phyloP scores from a whole-genome alignment of 2,113 vertebrate genomes.

The Gymnorhina tibicen region DNA sequence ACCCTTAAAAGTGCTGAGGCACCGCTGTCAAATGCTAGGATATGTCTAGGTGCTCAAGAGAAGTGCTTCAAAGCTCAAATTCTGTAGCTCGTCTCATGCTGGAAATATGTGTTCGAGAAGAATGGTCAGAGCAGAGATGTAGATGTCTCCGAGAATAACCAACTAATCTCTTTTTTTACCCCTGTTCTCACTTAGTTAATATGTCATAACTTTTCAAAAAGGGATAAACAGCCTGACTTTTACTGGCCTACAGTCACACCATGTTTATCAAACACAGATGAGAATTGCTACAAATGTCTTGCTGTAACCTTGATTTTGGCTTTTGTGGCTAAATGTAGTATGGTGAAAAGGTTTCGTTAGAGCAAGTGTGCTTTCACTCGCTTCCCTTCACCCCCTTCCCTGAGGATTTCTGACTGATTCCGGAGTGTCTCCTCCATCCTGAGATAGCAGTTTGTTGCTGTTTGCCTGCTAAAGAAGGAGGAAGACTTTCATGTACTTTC shows the following conservation, averaged over 20 bases:
- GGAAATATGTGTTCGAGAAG: neutral
- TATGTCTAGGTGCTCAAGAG: neutral
- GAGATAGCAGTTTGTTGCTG: neutral
- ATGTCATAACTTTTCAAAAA: neutral
- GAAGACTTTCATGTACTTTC: neutral
- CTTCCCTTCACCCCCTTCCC: neutral
- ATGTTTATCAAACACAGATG: neutral
- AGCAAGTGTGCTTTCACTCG: neutral
- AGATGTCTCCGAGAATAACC: neutral
- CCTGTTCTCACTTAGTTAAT: neutral
- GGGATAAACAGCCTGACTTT: conserved; percentile 26
- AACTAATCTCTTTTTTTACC: neutral
- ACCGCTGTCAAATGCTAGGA: neutral
- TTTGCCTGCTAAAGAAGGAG: neutral
- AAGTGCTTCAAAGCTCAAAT: neutral
- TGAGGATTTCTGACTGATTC: neutral
- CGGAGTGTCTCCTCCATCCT: neutral
- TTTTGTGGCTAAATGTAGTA: neutral
- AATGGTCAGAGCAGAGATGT: neutral
- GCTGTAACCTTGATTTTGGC: neutral
- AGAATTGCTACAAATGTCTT: conserved; percentile 5
- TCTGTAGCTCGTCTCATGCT: neutral
- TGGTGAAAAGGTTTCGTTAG: neutral
- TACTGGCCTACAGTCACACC: neutral
- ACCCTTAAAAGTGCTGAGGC: neutral